These are phyloP conservation scores for Melanotus villosus DNA, from an alignment of 2,888 invertebrate genomes.

Conservation along the genomic window DNA sequence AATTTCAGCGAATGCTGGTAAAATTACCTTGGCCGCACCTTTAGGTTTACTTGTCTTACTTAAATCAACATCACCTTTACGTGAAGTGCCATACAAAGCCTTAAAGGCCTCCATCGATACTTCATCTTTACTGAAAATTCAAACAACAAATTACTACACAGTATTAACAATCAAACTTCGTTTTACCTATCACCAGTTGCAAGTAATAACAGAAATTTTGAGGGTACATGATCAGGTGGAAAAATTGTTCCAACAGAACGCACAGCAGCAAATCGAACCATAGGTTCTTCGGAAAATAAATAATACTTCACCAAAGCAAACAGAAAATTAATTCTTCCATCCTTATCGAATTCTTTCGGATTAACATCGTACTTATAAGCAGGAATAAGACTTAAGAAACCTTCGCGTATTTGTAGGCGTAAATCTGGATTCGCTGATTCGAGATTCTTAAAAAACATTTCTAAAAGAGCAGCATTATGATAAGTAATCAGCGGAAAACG, in stretches of 20 bases:
- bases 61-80: slow-evolving; percentile 71
- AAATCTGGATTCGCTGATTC: slow-evolving; percentile 66
- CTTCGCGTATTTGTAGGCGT: slow-evolving; percentile 65
- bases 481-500: slow-evolving; percentile 76
- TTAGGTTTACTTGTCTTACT: slow-evolving; percentile 54
- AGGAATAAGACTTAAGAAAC: slow-evolving; percentile 62
- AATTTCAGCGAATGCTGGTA: slow-evolving; percentile 83
- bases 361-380: slow-evolving; percentile 64
- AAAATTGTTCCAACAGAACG: slow-evolving; percentile 87
- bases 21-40: slow-evolving; percentile 66
- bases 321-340: slow-evolving; percentile 63
- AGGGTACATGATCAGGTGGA: slow-evolving; percentile 84
- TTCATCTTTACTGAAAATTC: slow-evolving; percentile 78
- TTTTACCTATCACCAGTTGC: slow-evolving; percentile 86
- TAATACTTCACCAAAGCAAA: slow-evolving; percentile 79
- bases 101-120: slow-evolving; percentile 81
- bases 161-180: neutral
- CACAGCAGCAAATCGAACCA: slow-evolving; percentile 87
- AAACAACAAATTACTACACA: neutral
- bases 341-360: slow-evolving; percentile 62
- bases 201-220: slow-evolving; percentile 84
- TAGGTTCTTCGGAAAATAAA: slow-evolving; percentile 82
- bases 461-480: slow-evolving; percentile 75
- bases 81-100: slow-evolving; percentile 80
- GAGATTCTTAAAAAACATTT: slow-evolving; percentile 70